Evolutionary conservation across 2,113 vertebrate species (phyloP), one percentile per base, ranked within the genome.

Genomic region (Lagopus leucura): DNA sequence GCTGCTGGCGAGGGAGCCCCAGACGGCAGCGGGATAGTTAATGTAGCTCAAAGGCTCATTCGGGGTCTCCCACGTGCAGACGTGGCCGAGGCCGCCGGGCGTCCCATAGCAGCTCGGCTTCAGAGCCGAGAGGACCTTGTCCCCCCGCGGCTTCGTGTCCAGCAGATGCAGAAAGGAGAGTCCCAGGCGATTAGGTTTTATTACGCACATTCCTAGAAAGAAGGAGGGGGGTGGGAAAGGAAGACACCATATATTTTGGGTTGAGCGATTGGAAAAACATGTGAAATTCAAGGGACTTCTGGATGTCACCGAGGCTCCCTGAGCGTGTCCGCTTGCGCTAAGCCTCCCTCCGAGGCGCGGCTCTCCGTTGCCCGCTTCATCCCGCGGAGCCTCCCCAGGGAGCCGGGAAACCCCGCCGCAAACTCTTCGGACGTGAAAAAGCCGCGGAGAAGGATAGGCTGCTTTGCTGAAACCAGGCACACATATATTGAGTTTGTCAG

Each of bases 401-500:
- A 73, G 45, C 65, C 13, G 69, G 73, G 45, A 42, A 87, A 48
- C 10, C 30, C 72, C 61, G 38, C 69, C 64, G 71, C 77, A 20
- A 80, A 54, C 45, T 52, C 88, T 40, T 72, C 19, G 85, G 77
- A 89, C 38, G 36, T 64, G 71, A 11, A 57, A 93, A 16, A 45
- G 48, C 47, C 67, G 27, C 12, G 34, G 84, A 65, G 80, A 42
- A 30, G 83, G 67, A 67, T 47, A 70, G 86, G 69, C 94, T 74
- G 91, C 93, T 77, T 75, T 60, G 78, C 97, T 93, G 95, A 88
- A 92, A 92, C 36, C 3, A 78, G 95, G 89, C 82, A 42, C 90
- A 81, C 75, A 1, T 93, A 89, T 90, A 94, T 70, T 93, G 97
- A 97, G 96, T 98, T 98, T 97, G 97, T 97, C 98, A 97, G 97